Evolutionary conservation across 2,888 invertebrate species (phyloP).

Genomic region (Rapana venosa): DNA sequence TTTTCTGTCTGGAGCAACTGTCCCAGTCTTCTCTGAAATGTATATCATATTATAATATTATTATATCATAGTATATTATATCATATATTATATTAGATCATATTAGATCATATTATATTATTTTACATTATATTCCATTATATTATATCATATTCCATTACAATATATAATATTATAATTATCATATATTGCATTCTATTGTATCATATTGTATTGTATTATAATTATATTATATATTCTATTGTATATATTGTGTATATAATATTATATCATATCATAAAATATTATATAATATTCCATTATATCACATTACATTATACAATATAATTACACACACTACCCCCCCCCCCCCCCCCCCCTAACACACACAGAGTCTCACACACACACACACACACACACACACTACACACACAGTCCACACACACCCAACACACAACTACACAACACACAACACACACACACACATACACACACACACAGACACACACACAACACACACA

Average conservation of each 20-base stretch:
- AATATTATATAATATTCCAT: too few relatives aligned
- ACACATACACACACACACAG: not conserved
- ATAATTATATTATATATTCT: too few relatives aligned
- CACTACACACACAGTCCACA: too few relatives aligned
- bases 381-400: not conserved
- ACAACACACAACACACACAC: constrained; percentile 3
- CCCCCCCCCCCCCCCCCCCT: not conserved
- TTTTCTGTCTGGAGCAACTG: constrained; percentile 41
- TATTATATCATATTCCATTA: too few relatives aligned
- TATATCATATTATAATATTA: not conserved
- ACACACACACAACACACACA: too few relatives aligned
- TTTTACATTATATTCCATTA: not conserved
- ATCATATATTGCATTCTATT: too few relatives aligned
- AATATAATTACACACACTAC: not conserved
- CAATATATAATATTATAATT: too few relatives aligned
- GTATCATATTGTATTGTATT: too few relatives aligned
- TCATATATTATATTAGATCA: not conserved
- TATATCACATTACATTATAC: too few relatives aligned
- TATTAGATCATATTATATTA: not conserved
- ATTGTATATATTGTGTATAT: too few relatives aligned
- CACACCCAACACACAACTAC: too few relatives aligned
- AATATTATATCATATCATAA: too few relatives aligned
- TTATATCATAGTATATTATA: not conserved
- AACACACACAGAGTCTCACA: not conserved
- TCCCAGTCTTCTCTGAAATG: not conserved